A percentile compares a stretch with the other conserved stretches of the same genome.
Evolutionary conservation across 2,888 invertebrate species (phyloP).

Genomic region (Eilema depressum): DNA sequence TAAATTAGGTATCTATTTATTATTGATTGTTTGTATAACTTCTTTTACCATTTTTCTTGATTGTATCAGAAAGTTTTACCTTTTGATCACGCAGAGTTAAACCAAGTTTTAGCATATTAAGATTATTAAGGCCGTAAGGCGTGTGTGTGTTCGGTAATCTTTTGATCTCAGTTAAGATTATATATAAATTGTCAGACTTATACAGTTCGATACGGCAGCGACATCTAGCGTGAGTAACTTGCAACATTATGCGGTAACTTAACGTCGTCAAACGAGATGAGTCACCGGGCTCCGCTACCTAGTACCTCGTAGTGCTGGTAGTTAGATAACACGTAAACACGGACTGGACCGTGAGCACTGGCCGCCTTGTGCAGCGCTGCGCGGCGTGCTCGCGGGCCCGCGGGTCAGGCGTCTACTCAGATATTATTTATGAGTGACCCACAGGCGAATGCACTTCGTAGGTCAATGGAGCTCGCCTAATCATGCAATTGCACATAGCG

Average conservation of each 20-base stretch:
- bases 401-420: constrained; percentile 13
- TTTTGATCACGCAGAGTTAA: no score
- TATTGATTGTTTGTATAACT: no score
- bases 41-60: no score
- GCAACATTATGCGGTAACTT: not conserved
- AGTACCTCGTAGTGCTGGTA: no score
- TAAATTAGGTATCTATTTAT: no score
- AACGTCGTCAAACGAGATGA: constrained; percentile 6
- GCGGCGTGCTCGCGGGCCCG: not conserved
- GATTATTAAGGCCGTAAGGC: no score
- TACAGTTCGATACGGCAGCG: not conserved
- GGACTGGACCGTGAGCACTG: not conserved
- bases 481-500: constrained; percentile 34
- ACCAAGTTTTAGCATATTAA: no score
- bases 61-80: no score
- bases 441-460: constrained; percentile 39
- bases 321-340: constrained; percentile 19
- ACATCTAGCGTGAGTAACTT: not conserved
- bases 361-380: not conserved
- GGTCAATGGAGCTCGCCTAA: constrained; percentile 38
- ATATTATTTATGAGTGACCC: not conserved
- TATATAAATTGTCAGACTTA: not conserved
- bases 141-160: no score
- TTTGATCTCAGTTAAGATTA: not conserved
- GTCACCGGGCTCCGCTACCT: not conserved